Percentiles rank a stretch among this genome's conserved stretches.
phyloP scores from a whole-genome alignment of 2,888 invertebrate species.

The Eilema caniola region DNA sequence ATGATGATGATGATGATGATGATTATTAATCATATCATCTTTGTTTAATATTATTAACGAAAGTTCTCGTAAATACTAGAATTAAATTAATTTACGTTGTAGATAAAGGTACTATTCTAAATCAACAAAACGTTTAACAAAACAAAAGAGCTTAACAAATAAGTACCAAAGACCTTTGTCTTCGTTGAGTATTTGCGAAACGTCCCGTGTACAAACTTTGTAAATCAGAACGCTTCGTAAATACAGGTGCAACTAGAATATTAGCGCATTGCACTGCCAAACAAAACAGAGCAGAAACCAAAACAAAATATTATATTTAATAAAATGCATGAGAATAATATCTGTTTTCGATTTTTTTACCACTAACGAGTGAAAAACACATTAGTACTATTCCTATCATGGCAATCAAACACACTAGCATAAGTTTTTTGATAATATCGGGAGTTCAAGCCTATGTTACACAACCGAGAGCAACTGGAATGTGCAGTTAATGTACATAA shows the following conservation, averaged over 20 bases:
- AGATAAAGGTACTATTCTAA: background rate
- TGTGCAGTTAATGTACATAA: too few relatives aligned
- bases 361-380: too few relatives aligned
- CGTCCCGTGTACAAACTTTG: slow-evolving; percentile 12
- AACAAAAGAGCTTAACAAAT: slow-evolving; percentile 17
- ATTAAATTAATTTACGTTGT: background rate
- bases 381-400: too few relatives aligned
- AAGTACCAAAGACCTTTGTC: slow-evolving; percentile 17
- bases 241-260: slow-evolving; percentile 24
- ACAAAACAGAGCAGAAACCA: slow-evolving; percentile 27
- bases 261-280: slow-evolving; percentile 22
- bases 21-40: too few relatives aligned
- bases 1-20: too few relatives aligned
- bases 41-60: background rate
- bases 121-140: slow-evolving; percentile 8
- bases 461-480: too few relatives aligned
- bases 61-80: background rate
- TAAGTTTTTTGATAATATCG: too few relatives aligned
- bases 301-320: background rate
- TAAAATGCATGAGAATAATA: background rate
- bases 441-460: too few relatives aligned
- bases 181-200: slow-evolving; percentile 10
- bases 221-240: slow-evolving; percentile 24
- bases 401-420: too few relatives aligned
- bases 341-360: background rate